phyloP scores from a whole-genome alignment of 2,797 vertebrate species.

The Nasua narica region DNA sequence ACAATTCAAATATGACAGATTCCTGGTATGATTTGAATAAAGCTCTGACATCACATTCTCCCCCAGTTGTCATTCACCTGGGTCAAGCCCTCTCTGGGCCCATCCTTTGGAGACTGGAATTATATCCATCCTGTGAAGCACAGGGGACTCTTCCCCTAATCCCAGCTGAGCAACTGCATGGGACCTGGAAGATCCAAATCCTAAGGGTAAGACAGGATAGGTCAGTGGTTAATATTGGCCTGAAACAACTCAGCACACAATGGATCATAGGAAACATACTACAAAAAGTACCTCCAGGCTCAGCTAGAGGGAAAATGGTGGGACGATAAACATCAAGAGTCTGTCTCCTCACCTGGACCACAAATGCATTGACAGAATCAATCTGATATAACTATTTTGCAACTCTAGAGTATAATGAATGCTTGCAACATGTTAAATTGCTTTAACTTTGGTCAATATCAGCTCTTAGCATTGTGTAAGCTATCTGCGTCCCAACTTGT shows the following conservation, averaged over 20 bases:
- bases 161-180: neutral
- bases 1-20: neutral
- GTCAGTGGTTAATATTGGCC: neutral
- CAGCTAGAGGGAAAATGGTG: neutral
- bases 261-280: neutral
- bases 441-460: neutral
- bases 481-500: neutral
- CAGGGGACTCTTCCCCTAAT: neutral
- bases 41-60: neutral
- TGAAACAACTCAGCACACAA: neutral
- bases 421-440: neutral
- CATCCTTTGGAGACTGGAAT: neutral
- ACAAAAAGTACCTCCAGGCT: neutral
- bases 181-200: neutral
- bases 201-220: neutral
- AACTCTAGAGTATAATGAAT: neutral
- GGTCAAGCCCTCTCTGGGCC: neutral
- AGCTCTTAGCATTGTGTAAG: neutral
- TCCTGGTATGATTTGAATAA: neutral
- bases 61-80: neutral
- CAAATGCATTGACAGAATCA: neutral
- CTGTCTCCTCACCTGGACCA: neutral
- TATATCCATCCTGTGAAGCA: neutral
- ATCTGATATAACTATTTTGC: neutral
- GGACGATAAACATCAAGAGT: neutral